Conservation (phyloP, 2,797 vertebrate species). For the Syncerus caffer region DNA sequence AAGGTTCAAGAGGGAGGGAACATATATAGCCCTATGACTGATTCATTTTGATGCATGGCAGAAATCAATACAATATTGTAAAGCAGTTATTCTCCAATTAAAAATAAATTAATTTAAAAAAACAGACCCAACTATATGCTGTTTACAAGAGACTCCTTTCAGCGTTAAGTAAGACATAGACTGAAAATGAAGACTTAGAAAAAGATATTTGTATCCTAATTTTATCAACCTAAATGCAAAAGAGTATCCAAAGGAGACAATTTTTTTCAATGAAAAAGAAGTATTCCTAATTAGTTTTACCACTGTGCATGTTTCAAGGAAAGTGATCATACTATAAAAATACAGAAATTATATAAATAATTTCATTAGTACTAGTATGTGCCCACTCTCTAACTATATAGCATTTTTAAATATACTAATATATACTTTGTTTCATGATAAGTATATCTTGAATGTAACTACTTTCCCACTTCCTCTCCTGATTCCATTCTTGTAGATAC, state of each 20-base stretch:
- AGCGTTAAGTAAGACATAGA: neutral
- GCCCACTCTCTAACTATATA: neutral
- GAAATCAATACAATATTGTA: neutral
- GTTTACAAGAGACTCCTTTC: neutral
- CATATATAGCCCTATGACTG: neutral
- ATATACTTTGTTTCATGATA: neutral
- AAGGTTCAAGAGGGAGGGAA: neutral
- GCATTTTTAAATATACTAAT: neutral
- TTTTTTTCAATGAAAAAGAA: neutral
- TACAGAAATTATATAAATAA: neutral
- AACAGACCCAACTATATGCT: neutral
- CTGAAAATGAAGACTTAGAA: neutral
- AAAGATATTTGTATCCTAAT: neutral
- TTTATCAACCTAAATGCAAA: neutral
- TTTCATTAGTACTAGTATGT: neutral
- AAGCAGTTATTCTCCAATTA: neutral
- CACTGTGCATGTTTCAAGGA: neutral
- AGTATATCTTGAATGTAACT: neutral
- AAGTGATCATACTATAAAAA: neutral
- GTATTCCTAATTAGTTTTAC: neutral
- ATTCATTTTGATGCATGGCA: neutral
- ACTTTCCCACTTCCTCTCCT: neutral
- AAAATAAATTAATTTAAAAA: neutral
- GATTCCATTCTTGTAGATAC: neutral
- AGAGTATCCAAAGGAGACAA: neutral